Base-by-base conservation (phyloP, 1,140 invertebrate species). In the Paralvinella palmiformis region DNA sequence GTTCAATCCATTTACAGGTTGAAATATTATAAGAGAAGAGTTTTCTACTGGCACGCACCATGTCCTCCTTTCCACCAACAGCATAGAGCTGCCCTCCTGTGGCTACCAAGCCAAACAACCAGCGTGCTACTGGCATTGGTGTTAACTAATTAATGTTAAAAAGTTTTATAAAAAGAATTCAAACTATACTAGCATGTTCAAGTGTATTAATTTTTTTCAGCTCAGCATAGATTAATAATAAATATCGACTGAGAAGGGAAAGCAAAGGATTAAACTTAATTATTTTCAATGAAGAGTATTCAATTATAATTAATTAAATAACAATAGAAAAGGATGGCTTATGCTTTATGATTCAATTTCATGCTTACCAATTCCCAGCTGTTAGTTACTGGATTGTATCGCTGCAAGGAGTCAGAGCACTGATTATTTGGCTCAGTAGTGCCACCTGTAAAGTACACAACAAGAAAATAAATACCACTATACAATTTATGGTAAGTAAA, bases 31-130 rank as follows among this genome's bases (percentile, higher is more conserved):
- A 62, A 29, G 37, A 62, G n/a, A 44, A 33, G 3, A 62, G 59
- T 33, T 50, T 24, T 20, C 48, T 48, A 20, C 37, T 62, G 41
- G 59, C 59, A 29, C 29, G 29, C 36, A 50, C 41, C 59, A 50
- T 52, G 17, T 62, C 59, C 45, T 48, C 27, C 17, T 37, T 50
- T 22, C 59, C 59, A 27, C 59, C 59, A 27, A 62, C 59, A 27
- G 59, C 37, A 33, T 62, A 62, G 17, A 62, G 32, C 17, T 27
- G 31, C 29, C 48, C 41, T 17, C 31, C 41, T 15, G 36, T 17
- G 37, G 59, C 31, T 20, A 62, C 24, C 17, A 50, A 48, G 0
- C n/a, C 24, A 24, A 33, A 27, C 27, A 62, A 44, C 1, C 41
- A 62, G 48, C 48, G 48, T 17, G 48, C 24, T 10, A 52, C 48